Base-by-base conservation (phyloP, 2,113 vertebrate genomes). In the Takifugu flavidus region DNA sequence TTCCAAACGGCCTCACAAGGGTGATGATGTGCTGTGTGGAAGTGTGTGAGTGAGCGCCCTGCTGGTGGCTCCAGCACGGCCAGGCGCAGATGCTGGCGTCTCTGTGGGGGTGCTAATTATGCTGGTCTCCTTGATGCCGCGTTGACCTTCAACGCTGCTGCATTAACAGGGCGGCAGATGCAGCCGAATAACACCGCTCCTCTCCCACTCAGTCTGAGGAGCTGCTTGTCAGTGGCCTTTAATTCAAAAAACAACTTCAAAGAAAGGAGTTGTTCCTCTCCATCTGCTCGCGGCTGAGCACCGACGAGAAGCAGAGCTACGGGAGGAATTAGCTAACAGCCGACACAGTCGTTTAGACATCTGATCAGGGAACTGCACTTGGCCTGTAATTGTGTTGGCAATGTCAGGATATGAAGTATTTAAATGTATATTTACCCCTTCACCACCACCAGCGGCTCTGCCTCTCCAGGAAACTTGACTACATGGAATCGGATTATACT, bases 31-130 rank as follows among this genome's bases (percentile, higher is more conserved):
- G 2, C 7, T 39, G 34, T 39, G 20, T 20, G 20, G 20, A 20
- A 20, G 20, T 20, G 20, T 20, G 34, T 39, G 34, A 1, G 34
- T 4, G 7, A 39, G 3, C 44, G n/a, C 6, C 51, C 11, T 71
- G 51, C 34, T 39, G 34, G 34, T 3, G 8, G 34, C 7, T 39
- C 5, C 34, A 39, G 34, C 5, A 2, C 11, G 34, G 7, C 7
- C 7, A 44, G 27, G 54, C 74, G 53, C 69, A 62, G 74, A 78
- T 64, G 71, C 66, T 67, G 63, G 20, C 50, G 27, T 74, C 75
- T 70, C 69, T 34, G 67, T 80, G 63, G 75, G 79, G 70, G 81
- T 67, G 64, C 81, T 74, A 75, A 86, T 84, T 80, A 82, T 47
- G 45, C 54, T 76, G 26, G 49, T 77, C 60, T 77, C 60, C 46